Base-by-base conservation (phyloP, 1,140 invertebrate genomes). In the Mycetomoellerius zeteki region DNA sequence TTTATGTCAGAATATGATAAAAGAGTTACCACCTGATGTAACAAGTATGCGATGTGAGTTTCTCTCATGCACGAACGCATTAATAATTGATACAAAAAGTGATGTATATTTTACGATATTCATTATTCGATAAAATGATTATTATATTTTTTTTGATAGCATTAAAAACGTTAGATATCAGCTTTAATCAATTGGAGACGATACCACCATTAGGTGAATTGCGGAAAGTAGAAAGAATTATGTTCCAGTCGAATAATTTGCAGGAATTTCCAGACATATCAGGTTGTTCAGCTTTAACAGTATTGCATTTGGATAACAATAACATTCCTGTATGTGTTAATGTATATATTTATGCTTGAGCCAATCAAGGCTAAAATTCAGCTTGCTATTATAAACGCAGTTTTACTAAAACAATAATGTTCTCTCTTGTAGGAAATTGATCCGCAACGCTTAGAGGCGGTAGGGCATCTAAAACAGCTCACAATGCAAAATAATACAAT, bases 301-400 rank as follows among this genome's bases (percentile, higher is more conserved):
- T 98, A 94, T 94, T 98, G 54, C 96, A 98, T 94, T 96, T 98
- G 88, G 97, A 97, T 81, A 97, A 98, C 92, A 99, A 99, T 95
- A 96, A 95, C 85, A 97, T 98, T 80, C 96, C 96, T 95, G 97
- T 97, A 95, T 91, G 92, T 94, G 89, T 67, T 88, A 67, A 85
- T 10, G 10, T 82, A 19, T 21, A 60, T 10, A 78, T 64, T n/a
- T 77, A 78, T 37, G 52, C 24, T 33, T 19, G 12, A 62, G n/a
- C 16, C 3, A 60, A 62, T 62, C 37, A 47, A 47, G 19, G 69
- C 19, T 21, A 47, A 80, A 56, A 43, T 58, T 56, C 5, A 24
- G 47, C 5, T 67, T 64, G 12, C 2, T 21, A 2, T 8, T 37
- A 10, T 0, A 81, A 12, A 64, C 6, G 5, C 24, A 21, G 19